phyloP scores from a whole-genome alignment of 2,113 vertebrate genomes.

The Heterochromis multidens region DNA sequence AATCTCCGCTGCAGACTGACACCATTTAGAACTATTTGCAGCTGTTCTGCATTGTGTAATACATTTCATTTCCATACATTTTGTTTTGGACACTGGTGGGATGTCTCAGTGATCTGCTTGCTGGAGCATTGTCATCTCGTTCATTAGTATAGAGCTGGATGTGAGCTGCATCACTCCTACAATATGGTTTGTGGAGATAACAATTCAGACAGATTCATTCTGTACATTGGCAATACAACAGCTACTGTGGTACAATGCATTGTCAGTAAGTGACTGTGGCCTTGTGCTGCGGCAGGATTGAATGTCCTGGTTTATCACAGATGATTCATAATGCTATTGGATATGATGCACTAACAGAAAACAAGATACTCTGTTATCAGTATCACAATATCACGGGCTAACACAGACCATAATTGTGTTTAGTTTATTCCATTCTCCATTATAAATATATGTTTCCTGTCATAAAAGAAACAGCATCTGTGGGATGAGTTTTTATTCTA shows the following conservation, averaged over 20 bases:
- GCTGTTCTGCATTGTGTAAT: not conserved
- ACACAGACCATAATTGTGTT: constrained; percentile 59
- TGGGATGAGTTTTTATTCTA: constrained; percentile 28
- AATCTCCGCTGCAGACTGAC: constrained; percentile 9
- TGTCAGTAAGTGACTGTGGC: constrained; percentile 34
- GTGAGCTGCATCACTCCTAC: constrained; percentile 27
- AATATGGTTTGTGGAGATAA: constrained; percentile 66
- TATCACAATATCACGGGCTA: constrained; percentile 56
- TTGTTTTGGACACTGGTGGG: constrained; percentile 10
- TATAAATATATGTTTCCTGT: constrained; percentile 57
- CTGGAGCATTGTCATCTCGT: constrained; percentile 37
- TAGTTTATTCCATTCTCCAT: constrained; percentile 36
- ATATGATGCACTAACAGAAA: constrained; percentile 56
- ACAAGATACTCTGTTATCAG: constrained; percentile 64
- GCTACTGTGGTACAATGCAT: constrained; percentile 8
- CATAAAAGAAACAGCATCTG: constrained; percentile 18
- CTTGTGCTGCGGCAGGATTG: constrained; percentile 30
- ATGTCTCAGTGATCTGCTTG: constrained; percentile 31
- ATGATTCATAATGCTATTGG: constrained; percentile 65
- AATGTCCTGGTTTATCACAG: constrained; percentile 56
- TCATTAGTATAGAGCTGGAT: constrained; percentile 52
- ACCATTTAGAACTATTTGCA: constrained; percentile 7
- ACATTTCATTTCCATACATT: constrained; percentile 14
- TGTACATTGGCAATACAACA: constrained; percentile 23
- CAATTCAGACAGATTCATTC: constrained; percentile 49